Evolutionary conservation across 1,140 invertebrate species (phyloP).

Genomic region (Sitobion miscanthi): DNA sequence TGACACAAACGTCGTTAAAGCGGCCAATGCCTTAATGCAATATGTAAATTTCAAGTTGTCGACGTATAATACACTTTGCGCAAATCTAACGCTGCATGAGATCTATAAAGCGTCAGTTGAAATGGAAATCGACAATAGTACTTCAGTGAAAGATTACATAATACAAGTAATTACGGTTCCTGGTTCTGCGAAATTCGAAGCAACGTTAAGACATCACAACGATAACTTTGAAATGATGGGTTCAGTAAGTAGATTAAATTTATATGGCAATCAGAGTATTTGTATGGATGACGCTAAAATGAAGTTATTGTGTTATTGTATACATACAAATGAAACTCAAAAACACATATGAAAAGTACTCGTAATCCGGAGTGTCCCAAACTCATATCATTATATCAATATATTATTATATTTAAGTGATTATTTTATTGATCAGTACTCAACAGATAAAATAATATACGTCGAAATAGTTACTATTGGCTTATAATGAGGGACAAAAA

Average conservation of each 20-base stretch:
- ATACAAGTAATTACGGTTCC: constrained; percentile 59
- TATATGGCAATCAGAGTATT: constrained; percentile 58
- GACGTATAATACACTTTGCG: constrained; percentile 67
- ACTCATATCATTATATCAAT: neutral
- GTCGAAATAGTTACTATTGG: neutral
- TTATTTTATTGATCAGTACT: no score
- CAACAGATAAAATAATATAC: no score
- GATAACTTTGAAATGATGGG: constrained; percentile 32
- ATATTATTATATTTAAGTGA: no score
- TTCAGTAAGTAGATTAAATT: constrained; percentile 59
- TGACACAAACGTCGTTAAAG: constrained; percentile 62
- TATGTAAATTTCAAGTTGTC: constrained; percentile 71
- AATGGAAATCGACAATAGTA: neutral
- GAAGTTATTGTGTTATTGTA: constrained; percentile 80
- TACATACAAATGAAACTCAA: neutral
- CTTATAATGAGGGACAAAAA: neutral
- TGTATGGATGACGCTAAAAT: constrained; percentile 71
- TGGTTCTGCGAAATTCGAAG: constrained; percentile 59
- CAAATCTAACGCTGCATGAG: constrained; percentile 74
- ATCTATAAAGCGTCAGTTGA: constrained; percentile 51
- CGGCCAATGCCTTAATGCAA: constrained; percentile 67
- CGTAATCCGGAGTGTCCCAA: neutral
- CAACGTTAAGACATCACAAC: constrained; percentile 25
- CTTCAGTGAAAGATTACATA: constrained; percentile 52
- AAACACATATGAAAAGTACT: neutral